Evolutionary conservation across 2,113 vertebrate genomes (phyloP), one percentile per base, ranked within the genome.

Genomic region (Macrotis lagotis): DNA sequence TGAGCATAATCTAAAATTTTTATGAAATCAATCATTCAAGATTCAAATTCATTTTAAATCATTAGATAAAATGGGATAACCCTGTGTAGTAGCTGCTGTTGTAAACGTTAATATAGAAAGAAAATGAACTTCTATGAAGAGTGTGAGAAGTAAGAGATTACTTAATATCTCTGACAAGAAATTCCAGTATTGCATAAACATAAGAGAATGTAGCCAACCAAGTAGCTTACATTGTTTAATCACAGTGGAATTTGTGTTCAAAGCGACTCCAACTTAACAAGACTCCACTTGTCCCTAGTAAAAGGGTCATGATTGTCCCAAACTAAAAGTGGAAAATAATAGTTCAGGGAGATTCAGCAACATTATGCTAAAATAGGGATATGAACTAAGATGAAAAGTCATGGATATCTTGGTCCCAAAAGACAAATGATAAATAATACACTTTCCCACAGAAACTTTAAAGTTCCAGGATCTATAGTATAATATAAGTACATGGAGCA

Each of bases 231-330:
- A 83, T 89, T 89, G 12, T 25, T 94, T 94, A 91, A 83, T 24
- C 31, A 89, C 0, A 93, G 74, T 59, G 88, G 94, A 91, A 51
- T 1, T 90, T 48, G 8, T 90, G 74, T 74, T 66, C 53, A 89
- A 97, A 48, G 50, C 91, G 55, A 92, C 91, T 91, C 91, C 50
- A 50, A 26, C n/a, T 53, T 74, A 95, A 95, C 92, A 95, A 97
- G 95, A 95, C 83, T 93, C 92, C n/a, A 91, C 96, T 96, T 92
- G 92, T 74, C 92, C 92, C 47, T 31, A 44, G 55, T 50, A 94
- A 93, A 88, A 91, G 89, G 53, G 53, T 49, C 50, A 50, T 93
- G 90, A 94, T 50, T 37, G 19, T 90, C 49, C 10, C 55, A 53
- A 74, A 83, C 52, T 48, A 89, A 66, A 52, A 94, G 66, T 25